Evolutionary conservation across 2,113 vertebrate genomes (phyloP).

Genomic region (Phalacrocorax aristotelis): DNA sequence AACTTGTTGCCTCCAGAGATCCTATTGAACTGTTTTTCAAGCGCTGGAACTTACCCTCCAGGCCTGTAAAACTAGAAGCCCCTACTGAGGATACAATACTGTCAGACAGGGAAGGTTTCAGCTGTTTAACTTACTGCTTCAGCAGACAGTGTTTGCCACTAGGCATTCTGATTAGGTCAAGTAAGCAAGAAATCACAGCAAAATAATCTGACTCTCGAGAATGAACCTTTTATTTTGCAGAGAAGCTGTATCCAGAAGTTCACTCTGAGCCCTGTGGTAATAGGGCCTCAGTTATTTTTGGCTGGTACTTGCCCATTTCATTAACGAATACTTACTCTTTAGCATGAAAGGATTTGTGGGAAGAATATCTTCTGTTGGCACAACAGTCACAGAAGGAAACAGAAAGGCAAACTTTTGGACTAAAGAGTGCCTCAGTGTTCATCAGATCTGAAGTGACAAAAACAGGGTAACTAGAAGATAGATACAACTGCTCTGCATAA

Average conservation of each 20-base stretch:
- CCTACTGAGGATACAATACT: not conserved
- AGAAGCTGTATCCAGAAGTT: not conserved
- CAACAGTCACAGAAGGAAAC: not conserved
- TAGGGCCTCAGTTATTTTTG: not conserved
- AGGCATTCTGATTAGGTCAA: constrained; percentile 35
- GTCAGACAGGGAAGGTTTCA: not conserved
- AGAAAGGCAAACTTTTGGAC: not conserved
- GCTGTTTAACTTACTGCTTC: constrained; percentile 10
- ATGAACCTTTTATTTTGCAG: not conserved
- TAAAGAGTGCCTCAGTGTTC: not conserved
- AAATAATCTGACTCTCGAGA: not conserved
- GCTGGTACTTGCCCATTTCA: not conserved
- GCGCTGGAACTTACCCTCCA: not conserved
- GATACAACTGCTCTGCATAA: not conserved
- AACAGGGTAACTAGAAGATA: not conserved
- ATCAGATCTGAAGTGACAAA: not conserved
- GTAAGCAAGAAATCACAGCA: not conserved
- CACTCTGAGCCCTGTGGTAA: not conserved
- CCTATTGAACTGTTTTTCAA: constrained; percentile 25
- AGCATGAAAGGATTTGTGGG: not conserved
- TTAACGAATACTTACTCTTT: not conserved
- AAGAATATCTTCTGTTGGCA: not conserved
- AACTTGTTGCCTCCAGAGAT: constrained; percentile 21
- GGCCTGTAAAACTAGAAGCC: not conserved
- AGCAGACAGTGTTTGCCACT: not conserved